Base-by-base conservation (phyloP, 2,797 vertebrate species). In the Neoniphon sammara region DNA sequence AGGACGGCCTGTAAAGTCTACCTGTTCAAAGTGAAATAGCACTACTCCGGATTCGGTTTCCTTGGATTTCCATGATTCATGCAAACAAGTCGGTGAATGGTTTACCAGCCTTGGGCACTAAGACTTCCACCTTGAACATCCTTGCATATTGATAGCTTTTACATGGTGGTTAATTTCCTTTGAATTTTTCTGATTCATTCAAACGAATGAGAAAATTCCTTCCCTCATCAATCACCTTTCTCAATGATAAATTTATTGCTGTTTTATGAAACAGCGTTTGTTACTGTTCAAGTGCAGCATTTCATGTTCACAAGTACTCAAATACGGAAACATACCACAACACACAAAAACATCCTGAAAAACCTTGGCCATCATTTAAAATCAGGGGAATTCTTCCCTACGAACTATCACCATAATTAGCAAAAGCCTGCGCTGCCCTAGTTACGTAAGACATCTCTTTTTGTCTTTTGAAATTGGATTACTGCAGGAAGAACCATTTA, bases 401-500 rank as follows among this genome's bases (percentile, higher is more conserved):
- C 71, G 82, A 75, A 82, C 86, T 83, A 77, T 81, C 76, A 67
- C 82, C 73, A 75, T 91, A 89, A 93, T 91, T 89, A 91, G 84
- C 71, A 70, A 78, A 87, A 87, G 82, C 84, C 81, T 11, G 63
- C 60, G 80, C 83, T 85, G 88, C 83, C 88, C 90, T 77, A 86
- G 89, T 91, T 91, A 91, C 49, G 59, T 88, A 90, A 91, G 84
- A 87, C 12, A 11, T 30, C 72, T 79, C 70, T 87, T 90, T 92
- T 90, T 90, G 86, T 91, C 87, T 89, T 85, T 84, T 87, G 75
- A 89, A 92, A 91, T 90, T 86, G 82, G 89, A 92, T 91, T 89
- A 88, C 66, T 52, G 63, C 78, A 82, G 78, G 78, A 88, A 73
- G 69, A 85, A 78, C 67, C 69, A 73, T 83, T 82, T 82, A 80